Evolutionary conservation across 2,797 vertebrate genomes (phyloP), one percentile per base, ranked within the genome.

Genomic region (Siniperca undulata): DNA sequence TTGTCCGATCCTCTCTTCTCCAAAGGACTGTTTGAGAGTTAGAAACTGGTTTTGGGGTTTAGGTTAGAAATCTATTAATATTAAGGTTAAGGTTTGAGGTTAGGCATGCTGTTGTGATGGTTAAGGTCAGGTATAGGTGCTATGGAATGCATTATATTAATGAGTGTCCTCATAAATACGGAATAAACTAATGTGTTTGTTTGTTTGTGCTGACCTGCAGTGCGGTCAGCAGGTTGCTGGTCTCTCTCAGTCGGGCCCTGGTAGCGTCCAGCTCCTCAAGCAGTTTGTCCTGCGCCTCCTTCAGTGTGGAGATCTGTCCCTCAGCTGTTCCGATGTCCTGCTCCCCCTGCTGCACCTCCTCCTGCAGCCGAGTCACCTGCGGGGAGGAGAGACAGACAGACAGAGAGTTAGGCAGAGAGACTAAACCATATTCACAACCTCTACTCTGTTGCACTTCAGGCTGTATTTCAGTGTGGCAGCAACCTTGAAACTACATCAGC

Each of bases 221-320:
- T 30, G 97, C 96, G 9, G 96, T 96, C 48, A 99, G 93, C 11
- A 97, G 96, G 92, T 99, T 98, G 90, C 97, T 97, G 86, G 98
- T 97, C 89, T 99, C 98, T 81, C 97, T 95, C 73, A 99, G 95
- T 64, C 97, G 95, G 86, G 95, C 96, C 90, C 97, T 96, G 10
- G 97, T 98, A 68, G 97, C 93, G 11, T 99, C 97, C 42, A 99
- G 93, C 80, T 99, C 98, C 83, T 97, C 97, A 74, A 98, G 96
- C 79, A 99, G 97, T 84, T 97, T 98, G 94, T 97, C 97, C 90
- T 98, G 98, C 24, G 97, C 96, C 85, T 98, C 97, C 81, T 98
- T 98, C 89, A 99, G 96, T n/a, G 92, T 97, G 78, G 94, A 96
- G 90, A 99, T 98, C 89, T 98, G 97, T 14, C 96, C 97, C 88